These are phyloP conservation scores for Scyliorhinus canicula DNA, from an alignment of 2,797 vertebrate species.

Conservation along the genomic window DNA sequence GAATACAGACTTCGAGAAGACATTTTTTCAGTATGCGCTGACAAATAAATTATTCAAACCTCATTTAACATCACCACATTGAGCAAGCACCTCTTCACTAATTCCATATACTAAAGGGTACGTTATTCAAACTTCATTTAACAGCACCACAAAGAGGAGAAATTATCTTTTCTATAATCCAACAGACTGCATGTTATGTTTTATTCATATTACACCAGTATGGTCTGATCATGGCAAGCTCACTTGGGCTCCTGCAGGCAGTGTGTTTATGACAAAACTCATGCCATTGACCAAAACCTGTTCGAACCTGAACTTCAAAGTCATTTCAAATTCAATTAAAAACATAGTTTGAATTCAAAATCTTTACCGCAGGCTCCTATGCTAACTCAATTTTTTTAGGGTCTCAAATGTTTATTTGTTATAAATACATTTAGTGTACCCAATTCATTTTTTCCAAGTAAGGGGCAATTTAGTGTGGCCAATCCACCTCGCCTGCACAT, in stretches of 20 bases:
- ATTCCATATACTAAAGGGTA: not conserved
- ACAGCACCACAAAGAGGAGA: not conserved
- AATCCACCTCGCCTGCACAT: too few relatives aligned
- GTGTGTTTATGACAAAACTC: not conserved
- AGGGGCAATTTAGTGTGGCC: too few relatives aligned
- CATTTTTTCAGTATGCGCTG: not conserved
- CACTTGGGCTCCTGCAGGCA: not conserved
- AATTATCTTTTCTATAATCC: not conserved
- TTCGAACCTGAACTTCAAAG: not conserved
- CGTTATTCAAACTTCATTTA: conserved; percentile 8
- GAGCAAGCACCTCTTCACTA: conserved; percentile 13
- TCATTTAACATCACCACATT: conserved; percentile 25
- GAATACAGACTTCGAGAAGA: not conserved
- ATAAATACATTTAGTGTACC: too few relatives aligned
- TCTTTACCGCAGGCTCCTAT: not conserved
- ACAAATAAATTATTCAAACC: conserved; percentile 21
- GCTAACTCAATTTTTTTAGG: not conserved
- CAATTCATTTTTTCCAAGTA: too few relatives aligned
- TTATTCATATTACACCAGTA: not conserved
- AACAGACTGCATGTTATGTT: not conserved
- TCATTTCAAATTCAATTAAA: not conserved
- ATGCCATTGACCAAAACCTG: not conserved
- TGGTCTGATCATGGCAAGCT: not conserved
- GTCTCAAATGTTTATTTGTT: not conserved
- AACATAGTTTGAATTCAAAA: not conserved